Evolutionary conservation across 2,888 invertebrate species (phyloP), one percentile per base, ranked within the genome.

Genomic region (Dromius quadrimaculatus): DNA sequence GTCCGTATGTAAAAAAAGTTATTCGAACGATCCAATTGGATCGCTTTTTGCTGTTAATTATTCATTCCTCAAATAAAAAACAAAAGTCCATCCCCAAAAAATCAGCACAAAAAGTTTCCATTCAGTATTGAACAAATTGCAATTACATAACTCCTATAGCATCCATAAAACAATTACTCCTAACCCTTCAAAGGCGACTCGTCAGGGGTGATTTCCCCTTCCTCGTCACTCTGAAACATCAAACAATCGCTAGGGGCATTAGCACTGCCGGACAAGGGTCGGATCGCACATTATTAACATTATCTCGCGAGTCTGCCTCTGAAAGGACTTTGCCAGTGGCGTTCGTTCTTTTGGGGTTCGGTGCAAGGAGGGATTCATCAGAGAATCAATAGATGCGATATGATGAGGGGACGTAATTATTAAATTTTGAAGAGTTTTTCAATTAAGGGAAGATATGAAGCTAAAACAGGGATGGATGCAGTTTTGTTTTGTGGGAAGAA

Each of bases 161-260:
- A 22, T 59, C 59, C 34, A 59, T 59, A 59, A 59, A 59, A 59
- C 59, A 59, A 59, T 59, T 59, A 59, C 36, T 36, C 59, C 36
- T 59, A 36, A 36, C 59, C 59, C 59, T 59, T 59, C 36, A 34
- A 23, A 19, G 36, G 22, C 36, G 36, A 34, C 59, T 36, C 59
- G 59, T 50, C 23, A 20, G 13, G 1, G 32, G 19, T 19, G 59
- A 20, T 17, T 17, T n/a, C 19, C 15, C 11, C 1, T 17, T 23
- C 17, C n/a, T 23, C 47, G n/a, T n/a, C n/a, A n/a, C 23, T 28
- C 13, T 20, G 20, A 59, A 59, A 59, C 59, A 59, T 59, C 59
- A 59, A 59, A 59, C 59, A 36, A 59, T 59, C 34, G 59, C 59
- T 11, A 17, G 20, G 36, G 36, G 59, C 59, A 59, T 59, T 59